Evolutionary conservation across 2,888 invertebrate genomes (phyloP).

Genomic region (Patella caerulea): DNA sequence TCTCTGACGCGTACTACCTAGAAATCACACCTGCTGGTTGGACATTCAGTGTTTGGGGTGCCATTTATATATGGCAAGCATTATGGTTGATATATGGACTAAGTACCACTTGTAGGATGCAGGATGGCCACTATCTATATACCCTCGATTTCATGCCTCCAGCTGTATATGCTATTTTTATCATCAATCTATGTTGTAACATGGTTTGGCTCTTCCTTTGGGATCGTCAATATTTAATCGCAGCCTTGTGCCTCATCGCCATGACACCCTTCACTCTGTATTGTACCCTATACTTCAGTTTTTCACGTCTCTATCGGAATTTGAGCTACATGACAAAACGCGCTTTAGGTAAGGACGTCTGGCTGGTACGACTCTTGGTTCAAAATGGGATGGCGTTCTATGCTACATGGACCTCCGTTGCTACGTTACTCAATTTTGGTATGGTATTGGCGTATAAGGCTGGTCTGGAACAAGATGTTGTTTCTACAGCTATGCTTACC

Average conservation of each 20-base stretch:
- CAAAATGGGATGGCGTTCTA: constrained; percentile 67
- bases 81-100: constrained; percentile 4
- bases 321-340: constrained; percentile 40
- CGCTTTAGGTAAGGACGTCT: constrained; percentile 50
- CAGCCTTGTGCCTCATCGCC: constrained; percentile 45
- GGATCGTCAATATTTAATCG: constrained; percentile 51
- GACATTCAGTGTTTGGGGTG: neutral
- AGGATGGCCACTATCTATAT: neutral
- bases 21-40: neutral
- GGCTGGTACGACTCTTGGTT: constrained; percentile 61
- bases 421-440: constrained; percentile 59
- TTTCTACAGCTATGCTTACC: constrained; percentile 49
- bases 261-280: constrained; percentile 49
- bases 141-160: neutral
- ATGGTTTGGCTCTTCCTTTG: constrained; percentile 63
- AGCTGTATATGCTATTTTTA: neutral
- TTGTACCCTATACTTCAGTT: constrained; percentile 50
- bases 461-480: constrained; percentile 32
- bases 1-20: neutral
- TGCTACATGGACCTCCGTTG: constrained; percentile 62
- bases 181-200: constrained; percentile 31
- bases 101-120: neutral
- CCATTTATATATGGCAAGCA: neutral
- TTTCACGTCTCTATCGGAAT: constrained; percentile 49
- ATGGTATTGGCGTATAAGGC: constrained; percentile 51